These are phyloP conservation scores for Eretmochelys imbricata DNA, from an alignment of 2,113 vertebrate species.

Conservation along the genomic window DNA sequence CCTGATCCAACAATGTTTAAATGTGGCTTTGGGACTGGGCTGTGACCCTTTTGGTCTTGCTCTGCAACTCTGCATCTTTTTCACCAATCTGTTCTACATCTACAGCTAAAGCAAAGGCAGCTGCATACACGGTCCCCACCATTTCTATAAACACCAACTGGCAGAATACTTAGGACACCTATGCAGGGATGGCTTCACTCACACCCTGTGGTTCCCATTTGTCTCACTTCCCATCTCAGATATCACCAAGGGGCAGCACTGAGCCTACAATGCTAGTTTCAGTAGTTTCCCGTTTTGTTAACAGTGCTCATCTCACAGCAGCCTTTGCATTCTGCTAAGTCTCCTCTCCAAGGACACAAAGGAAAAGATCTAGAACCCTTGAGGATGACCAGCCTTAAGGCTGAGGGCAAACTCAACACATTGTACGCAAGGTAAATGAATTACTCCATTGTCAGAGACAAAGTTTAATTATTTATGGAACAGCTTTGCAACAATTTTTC, in stretches of 20 bases:
- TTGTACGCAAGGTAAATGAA: neutral
- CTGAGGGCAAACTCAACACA: neutral
- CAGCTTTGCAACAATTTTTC: neutral
- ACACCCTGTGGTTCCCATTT: neutral
- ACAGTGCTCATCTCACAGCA: neutral
- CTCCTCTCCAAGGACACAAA: neutral
- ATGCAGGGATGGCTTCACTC: neutral
- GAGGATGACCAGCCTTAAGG: neutral
- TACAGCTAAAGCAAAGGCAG: neutral
- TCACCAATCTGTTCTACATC: neutral
- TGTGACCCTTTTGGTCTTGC: neutral
- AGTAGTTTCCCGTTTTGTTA: neutral
- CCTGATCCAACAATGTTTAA: neutral
- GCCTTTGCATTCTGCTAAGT: neutral
- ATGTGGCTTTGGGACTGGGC: neutral
- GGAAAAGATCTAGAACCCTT: neutral
- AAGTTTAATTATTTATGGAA: neutral
- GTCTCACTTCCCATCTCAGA: neutral
- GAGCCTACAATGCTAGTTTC: neutral
- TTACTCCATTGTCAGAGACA: neutral
- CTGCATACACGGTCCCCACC: neutral
- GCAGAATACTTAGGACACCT: neutral
- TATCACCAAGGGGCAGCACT: neutral
- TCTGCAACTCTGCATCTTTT: neutral
- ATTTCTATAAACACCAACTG: neutral